phyloP scores from a whole-genome alignment of 1,140 invertebrate species.

The Aphis gossypii region DNA sequence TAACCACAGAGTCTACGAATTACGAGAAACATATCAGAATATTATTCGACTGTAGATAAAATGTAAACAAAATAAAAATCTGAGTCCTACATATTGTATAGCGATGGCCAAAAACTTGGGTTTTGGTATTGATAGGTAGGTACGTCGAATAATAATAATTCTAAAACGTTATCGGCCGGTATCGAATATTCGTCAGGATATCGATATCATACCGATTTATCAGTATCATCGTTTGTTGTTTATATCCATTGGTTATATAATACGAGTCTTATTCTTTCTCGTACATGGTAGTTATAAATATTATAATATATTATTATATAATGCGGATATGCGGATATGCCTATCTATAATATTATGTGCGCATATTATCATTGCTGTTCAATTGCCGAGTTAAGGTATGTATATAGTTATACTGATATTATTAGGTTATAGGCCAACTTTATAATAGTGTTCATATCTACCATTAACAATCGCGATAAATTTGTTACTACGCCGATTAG shows the following conservation, averaged over 20 bases:
- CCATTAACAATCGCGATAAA: not conserved
- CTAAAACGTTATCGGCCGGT: not conserved
- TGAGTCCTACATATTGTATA: too few species aligned
- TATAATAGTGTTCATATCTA: not conserved
- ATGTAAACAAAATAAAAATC: not conserved
- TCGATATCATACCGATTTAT: not conserved
- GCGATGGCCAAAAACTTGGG: not conserved
- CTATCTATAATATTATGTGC: not conserved
- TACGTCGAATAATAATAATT: not conserved
- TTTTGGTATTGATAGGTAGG: not conserved
- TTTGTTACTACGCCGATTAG: not conserved
- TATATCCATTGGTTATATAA: not conserved
- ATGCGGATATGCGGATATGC: not conserved
- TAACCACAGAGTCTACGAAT: not conserved
- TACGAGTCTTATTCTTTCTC: not conserved
- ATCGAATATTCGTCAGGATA: not conserved
- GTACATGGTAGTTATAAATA: too few species aligned
- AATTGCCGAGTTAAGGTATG: not conserved
- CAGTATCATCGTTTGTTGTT: not conserved
- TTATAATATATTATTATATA: not conserved
- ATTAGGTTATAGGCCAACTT: not conserved
- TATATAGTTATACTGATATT: not conserved
- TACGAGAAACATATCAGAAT: not conserved
- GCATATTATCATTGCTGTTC: not conserved
- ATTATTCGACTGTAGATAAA: not conserved